Base-by-base conservation (phyloP, 2,888 invertebrate species). In the Salticus scenicus region DNA sequence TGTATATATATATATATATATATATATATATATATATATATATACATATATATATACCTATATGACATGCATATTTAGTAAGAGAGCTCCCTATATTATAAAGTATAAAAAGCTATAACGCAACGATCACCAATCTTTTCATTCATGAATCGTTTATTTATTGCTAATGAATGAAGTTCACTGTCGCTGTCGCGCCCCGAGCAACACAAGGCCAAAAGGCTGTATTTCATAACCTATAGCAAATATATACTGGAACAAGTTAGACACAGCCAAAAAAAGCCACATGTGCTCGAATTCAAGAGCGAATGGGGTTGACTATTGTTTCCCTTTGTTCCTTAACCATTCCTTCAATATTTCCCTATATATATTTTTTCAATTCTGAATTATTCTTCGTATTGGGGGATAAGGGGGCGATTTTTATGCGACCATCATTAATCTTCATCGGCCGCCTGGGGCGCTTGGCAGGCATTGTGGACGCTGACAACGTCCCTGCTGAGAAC, bases 391-490 rank as follows among this genome's bases (percentile, higher is more conserved):
- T 81, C 14, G 30, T 67, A 82, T 73, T 81, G 80, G 64, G 31
- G 30, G 72, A 24, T 5, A 17, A 27, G 70, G 75, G 83, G 66
- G 30, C 66, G 71, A 69, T 74, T 63, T 81, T 81, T 81, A 66
- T 74, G 63, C 74, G 27, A 24, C 69, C 57, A 71, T 87, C 87
- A 87, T 87, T 87, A 87, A 87, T 87, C 87, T 87, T 82, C 87
- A 82, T 87, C 87, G 87, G 72, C 80, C 72, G 20, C 87, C 74
- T 42, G 76, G 77, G 73, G 71, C 28, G 79, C 70, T 27, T 78
- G 85, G 87, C 87, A 87, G 82, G 70, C 78, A 87, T 87, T 87
- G 87, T 87, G 76, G 80, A 76, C 70, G 78, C 63, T 87, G 87
- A 87, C 87, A 87, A 75, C 76, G 71, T 31, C 42, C 84, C 78